Evolutionary conservation across 2,113 vertebrate species (phyloP).

Genomic region (Charadrius vociferus): DNA sequence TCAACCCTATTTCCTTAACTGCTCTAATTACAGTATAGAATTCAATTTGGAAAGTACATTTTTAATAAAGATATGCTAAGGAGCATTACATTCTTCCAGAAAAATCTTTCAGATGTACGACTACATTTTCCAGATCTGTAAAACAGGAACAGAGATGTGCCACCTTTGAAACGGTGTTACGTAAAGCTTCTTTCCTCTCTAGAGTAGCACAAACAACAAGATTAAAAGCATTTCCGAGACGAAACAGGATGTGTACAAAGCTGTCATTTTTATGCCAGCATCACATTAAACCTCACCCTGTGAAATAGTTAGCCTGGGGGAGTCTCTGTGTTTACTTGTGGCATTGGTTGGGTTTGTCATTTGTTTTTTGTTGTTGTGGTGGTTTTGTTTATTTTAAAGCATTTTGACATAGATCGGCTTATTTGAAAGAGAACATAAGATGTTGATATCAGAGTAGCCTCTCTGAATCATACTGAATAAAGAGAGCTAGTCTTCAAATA

Average conservation of each 20-base stretch:
- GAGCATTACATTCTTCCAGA: neutral
- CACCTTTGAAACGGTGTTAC: neutral
- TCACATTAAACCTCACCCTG: neutral
- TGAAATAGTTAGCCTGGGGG: neutral
- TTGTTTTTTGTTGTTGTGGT: neutral
- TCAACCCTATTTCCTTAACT: neutral
- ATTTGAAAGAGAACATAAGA: neutral
- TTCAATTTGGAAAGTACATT: neutral
- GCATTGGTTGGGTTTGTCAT: neutral
- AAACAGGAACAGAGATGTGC: neutral
- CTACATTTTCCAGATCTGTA: neutral
- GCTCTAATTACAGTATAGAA: neutral
- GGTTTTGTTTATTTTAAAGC: neutral
- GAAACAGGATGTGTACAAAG: neutral
- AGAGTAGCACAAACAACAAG: neutral
- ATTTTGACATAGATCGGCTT: neutral
- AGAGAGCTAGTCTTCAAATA: neutral
- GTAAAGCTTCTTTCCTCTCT: neutral
- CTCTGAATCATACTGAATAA: neutral
- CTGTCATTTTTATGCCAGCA: neutral
- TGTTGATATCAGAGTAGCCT: neutral
- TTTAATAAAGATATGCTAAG: slow-evolving; percentile 13
- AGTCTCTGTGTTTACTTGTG: no score
- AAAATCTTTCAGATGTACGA: neutral
- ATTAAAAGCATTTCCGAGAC: slow-evolving; percentile 15